Conservation (phyloP, 2,888 invertebrate species). For the Nephrocerus scutellatus region DNA sequence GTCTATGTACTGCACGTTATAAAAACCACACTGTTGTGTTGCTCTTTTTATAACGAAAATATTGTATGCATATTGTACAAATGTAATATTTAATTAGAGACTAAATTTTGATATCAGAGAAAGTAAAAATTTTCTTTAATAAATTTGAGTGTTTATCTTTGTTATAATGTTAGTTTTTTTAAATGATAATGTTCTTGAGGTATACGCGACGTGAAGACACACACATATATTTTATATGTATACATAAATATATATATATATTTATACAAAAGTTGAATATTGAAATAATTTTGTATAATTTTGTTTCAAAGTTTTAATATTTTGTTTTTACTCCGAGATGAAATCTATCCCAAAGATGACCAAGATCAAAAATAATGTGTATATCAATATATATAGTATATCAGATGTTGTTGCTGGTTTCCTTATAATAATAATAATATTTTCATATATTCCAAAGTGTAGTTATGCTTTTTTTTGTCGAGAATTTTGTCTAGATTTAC, state of each 20-base stretch:
- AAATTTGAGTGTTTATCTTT: conserved; percentile 17
- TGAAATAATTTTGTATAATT: conserved; percentile 3
- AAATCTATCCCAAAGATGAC: too few species aligned
- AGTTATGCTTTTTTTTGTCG: conserved; percentile 18
- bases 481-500: conserved; percentile 23
- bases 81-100: too few species aligned
- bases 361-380: too few species aligned
- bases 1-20: too few species aligned
- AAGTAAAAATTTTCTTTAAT: too few species aligned
- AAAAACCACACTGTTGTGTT: too few species aligned
- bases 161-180: conserved; percentile 14
- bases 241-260: conserved; percentile 23
- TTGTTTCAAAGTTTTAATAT: conserved; percentile 19
- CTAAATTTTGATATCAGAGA: too few species aligned
- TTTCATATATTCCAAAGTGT: conserved; percentile 11
- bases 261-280: conserved; percentile 15
- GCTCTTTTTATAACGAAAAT: too few species aligned
- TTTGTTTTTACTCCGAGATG: conserved; percentile 21
- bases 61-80: too few species aligned
- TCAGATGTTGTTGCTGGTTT: conserved; percentile 10
- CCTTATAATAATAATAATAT: too few species aligned
- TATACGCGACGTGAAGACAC: conserved; percentile 54
- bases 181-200: conserved; percentile 44
- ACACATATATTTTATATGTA: conserved; percentile 44
- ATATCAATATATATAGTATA: conserved; percentile 15